phyloP scores from a whole-genome alignment of 2,797 vertebrate species.

The Takifugu ocellatus region DNA sequence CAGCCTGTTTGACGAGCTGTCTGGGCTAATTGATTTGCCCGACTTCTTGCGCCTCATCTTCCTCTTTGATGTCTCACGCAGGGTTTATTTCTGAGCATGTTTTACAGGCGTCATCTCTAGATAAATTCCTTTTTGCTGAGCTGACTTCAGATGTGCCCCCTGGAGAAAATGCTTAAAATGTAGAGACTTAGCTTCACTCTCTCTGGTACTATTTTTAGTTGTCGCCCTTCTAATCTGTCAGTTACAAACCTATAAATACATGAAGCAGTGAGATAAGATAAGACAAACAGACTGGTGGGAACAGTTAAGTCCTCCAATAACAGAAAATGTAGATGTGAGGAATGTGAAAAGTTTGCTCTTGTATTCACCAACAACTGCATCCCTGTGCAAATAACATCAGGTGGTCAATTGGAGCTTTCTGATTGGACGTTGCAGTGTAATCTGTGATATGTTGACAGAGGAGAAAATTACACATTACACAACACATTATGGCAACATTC shows the following conservation, averaged over 20 bases:
- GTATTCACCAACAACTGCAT: neutral
- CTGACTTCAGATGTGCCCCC: slow-evolving; percentile 36
- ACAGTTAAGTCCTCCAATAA: neutral
- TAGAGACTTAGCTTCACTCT: slow-evolving; percentile 25
- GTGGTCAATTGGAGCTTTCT: slow-evolving; percentile 14
- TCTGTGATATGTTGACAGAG: slow-evolving; percentile 5
- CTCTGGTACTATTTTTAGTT: slow-evolving; percentile 20
- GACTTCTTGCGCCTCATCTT: slow-evolving; percentile 41
- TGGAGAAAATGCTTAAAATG: slow-evolving; percentile 38
- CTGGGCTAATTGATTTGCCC: slow-evolving; percentile 47
- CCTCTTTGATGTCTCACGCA: slow-evolving; percentile 52
- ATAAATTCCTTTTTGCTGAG: slow-evolving; percentile 36
- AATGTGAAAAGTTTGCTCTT: neutral
- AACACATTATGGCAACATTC: slow-evolving; percentile 6
- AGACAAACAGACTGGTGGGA: neutral
- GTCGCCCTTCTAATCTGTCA: slow-evolving; percentile 31
- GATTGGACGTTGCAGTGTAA: slow-evolving; percentile 7
- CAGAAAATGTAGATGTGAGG: neutral
- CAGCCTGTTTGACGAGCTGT: slow-evolving; percentile 40
- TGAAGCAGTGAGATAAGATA: neutral
- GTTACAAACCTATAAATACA: slow-evolving; percentile 26
- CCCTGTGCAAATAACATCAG: neutral
- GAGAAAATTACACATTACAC: neutral
- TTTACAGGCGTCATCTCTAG: slow-evolving; percentile 29
- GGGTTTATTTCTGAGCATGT: slow-evolving; percentile 53